phyloP scores from a whole-genome alignment of 2,888 invertebrate species.

The Mylabris sibirica region DNA sequence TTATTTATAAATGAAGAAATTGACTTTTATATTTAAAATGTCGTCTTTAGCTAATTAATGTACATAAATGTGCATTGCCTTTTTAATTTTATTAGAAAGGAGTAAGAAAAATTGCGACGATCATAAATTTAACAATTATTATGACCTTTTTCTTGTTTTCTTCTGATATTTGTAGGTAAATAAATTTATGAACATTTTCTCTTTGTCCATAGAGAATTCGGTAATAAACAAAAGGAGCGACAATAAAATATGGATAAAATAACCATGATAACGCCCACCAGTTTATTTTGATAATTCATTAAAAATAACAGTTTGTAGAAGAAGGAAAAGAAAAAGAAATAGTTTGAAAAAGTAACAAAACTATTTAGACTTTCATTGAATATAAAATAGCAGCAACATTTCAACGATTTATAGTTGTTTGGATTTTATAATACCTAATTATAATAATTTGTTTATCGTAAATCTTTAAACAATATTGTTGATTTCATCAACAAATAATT shows the following conservation, averaged over 20 bases:
- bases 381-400: background rate
- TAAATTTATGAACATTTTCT: background rate
- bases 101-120: background rate
- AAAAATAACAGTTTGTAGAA: background rate
- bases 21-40: background rate
- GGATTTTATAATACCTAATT: conserved; percentile 6
- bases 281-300: background rate
- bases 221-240: background rate
- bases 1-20: background rate
- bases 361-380: conserved; percentile 1
- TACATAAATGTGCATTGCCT: background rate
- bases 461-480: background rate
- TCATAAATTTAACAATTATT: background rate
- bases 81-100: background rate
- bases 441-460: conserved; percentile 4
- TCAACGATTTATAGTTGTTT: conserved; percentile 6
- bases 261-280: background rate
- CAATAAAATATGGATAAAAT: background rate
- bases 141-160: background rate
- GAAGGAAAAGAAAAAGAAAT: background rate
- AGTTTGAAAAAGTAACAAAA: background rate
- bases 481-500: background rate
- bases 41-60: background rate
- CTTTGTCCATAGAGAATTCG: background rate
- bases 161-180: background rate